Percentiles rank a stretch among this genome's conserved stretches.
Conservation (phyloP, 2,888 invertebrate genomes). For the Cheiracanthium punctorium region DNA sequence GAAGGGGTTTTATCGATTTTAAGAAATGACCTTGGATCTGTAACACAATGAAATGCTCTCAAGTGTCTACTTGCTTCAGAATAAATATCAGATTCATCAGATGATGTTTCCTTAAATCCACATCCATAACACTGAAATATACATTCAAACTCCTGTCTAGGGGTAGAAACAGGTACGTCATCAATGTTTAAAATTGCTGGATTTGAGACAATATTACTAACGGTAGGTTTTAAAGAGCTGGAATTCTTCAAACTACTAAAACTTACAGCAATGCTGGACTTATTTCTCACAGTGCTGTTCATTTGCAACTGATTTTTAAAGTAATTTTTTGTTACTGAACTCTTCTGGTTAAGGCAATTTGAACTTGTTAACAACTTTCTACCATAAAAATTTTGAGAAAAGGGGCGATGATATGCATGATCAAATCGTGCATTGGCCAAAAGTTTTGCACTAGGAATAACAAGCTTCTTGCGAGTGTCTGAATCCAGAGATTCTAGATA, state of each 20-base stretch:
- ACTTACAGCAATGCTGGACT: not conserved
- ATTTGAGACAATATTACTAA: not conserved
- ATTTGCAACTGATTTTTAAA: not conserved
- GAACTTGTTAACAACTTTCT: not conserved
- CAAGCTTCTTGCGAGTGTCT: not conserved
- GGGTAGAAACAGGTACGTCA: conserved; percentile 16
- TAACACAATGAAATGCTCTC: conserved; percentile 20
- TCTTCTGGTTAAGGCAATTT: not conserved
- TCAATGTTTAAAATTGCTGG: not conserved
- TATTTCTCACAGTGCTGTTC: not conserved
- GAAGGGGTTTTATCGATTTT: not conserved
- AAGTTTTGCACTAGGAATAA: not conserved
- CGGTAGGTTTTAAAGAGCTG: not conserved
- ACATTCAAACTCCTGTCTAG: not conserved
- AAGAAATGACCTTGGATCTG: conserved; percentile 27
- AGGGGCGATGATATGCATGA: conserved; percentile 9
- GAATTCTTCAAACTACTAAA: not conserved
- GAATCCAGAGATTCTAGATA: not conserved
- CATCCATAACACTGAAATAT: conserved; percentile 44
- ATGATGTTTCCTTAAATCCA: conserved; percentile 6
- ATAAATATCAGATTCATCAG: not conserved
- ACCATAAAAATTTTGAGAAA: not conserved
- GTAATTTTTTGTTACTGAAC: not conserved
- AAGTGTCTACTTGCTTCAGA: conserved; percentile 17
- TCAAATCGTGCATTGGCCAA: not conserved